These are phyloP conservation scores for Galago senegalensis DNA, from an alignment of 2,797 vertebrate species.

Conservation along the genomic window DNA sequence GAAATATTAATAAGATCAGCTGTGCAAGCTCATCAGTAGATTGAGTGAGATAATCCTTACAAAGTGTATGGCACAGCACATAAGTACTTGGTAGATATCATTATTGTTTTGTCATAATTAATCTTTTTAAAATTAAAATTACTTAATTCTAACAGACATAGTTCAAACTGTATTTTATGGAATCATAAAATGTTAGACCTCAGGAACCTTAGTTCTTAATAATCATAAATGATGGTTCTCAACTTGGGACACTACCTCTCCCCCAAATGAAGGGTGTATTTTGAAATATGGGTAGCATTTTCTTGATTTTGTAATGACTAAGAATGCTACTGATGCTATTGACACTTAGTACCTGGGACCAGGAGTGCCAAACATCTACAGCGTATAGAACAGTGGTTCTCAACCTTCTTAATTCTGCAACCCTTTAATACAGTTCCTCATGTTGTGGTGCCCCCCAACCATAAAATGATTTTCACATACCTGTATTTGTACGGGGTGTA, in stretches of 20 bases:
- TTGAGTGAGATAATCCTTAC: not conserved
- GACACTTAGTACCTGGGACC: not conserved
- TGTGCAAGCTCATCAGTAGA: not conserved
- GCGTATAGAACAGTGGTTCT: too few relatives aligned
- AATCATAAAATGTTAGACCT: constrained; percentile 7
- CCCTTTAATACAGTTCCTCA: too few relatives aligned
- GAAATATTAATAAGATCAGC: not conserved
- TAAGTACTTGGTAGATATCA: not conserved
- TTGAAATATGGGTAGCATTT: not conserved
- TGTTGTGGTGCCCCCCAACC: too few relatives aligned
- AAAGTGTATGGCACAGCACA: not conserved
- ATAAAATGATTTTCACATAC: too few relatives aligned
- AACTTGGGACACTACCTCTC: too few relatives aligned
- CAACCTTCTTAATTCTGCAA: too few relatives aligned
- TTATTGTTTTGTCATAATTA: not conserved
- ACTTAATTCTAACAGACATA: constrained; percentile 8
- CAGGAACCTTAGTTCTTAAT: not conserved
- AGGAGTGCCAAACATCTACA: not conserved
- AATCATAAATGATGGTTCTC: not conserved
- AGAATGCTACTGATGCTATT: not conserved
- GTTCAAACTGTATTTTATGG: not conserved
- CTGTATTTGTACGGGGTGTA: too few relatives aligned
- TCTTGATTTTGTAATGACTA: not conserved
- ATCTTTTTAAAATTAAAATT: constrained; percentile 54
- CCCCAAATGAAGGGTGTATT: not conserved